These are phyloP conservation scores for Echinops telfairi DNA, from an alignment of 2,113 vertebrate species.

Conservation along the genomic window DNA sequence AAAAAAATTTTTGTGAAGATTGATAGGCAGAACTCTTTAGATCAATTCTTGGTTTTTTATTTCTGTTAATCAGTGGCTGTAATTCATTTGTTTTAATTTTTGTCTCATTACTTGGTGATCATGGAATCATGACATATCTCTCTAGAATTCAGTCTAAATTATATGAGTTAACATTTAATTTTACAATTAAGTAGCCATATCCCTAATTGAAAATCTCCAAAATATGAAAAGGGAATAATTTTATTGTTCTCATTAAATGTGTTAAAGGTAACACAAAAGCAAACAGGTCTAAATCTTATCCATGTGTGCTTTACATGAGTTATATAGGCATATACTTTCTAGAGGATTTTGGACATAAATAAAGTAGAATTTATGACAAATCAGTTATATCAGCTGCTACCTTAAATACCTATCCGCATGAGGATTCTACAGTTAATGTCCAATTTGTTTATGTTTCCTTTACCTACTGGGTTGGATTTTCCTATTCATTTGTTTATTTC, in stretches of 20 bases:
- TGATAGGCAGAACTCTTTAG: background rate
- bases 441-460: background rate
- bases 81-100: background rate
- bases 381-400: background rate
- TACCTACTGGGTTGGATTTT: background rate
- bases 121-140: background rate
- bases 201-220: background rate
- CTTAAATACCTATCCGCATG: background rate
- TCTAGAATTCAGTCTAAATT: background rate
- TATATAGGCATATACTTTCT: background rate
- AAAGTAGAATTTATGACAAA: background rate
- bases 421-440: background rate
- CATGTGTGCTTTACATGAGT: rapidly evolving
- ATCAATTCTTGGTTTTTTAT: background rate
- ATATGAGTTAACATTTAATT: background rate
- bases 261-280: background rate
- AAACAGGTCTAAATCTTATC: background rate
- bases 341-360: background rate
- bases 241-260: background rate
- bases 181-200: background rate
- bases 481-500: background rate
- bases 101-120: background rate
- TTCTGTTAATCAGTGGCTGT: background rate
- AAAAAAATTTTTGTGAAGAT: too few species aligned
- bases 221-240: background rate